Evolutionary conservation across 92 coral and sea anemone genomes (phyloP).

Genomic region (Bergia puertoricense): DNA sequence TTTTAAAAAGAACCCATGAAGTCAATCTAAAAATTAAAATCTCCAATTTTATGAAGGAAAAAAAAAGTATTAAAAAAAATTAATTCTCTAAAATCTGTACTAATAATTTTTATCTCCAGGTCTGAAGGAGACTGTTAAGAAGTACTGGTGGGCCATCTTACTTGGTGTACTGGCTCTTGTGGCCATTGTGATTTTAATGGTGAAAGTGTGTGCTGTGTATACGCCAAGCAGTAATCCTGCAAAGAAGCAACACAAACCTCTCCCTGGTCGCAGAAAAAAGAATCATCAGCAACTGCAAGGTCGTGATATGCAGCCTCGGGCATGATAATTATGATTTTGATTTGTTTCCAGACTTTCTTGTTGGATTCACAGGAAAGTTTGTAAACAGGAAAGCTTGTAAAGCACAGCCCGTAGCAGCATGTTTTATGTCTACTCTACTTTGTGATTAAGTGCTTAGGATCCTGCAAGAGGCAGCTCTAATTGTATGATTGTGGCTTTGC

Average conservation of each 20-base stretch:
- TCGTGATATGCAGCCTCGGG: conserved; percentile 38
- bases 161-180: conserved; percentile 77
- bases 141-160: conserved; percentile 97
- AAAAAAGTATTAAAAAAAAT: too few relatives aligned
- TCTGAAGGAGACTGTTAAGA: conserved; percentile 75
- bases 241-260: conserved; percentile 67
- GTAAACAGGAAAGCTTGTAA: background rate
- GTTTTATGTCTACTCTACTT: background rate
- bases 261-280: conserved; percentile 76
- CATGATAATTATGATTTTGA: background rate
- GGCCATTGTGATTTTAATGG: conserved; percentile 66
- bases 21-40: too few relatives aligned
- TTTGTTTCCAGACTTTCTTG: background rate
- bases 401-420: background rate
- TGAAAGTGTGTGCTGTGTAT: conserved; percentile 63
- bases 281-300: conserved; percentile 39
- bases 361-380: background rate
- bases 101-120: conserved; percentile 56
- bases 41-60: too few relatives aligned
- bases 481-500: too few relatives aligned
- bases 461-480: too few relatives aligned
- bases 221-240: conserved; percentile 91
- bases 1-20: too few relatives aligned
- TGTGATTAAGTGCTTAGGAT: too few relatives aligned
- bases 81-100: background rate